Conservation (phyloP, 2,797 vertebrate species). For the Centropyge bicolor region DNA sequence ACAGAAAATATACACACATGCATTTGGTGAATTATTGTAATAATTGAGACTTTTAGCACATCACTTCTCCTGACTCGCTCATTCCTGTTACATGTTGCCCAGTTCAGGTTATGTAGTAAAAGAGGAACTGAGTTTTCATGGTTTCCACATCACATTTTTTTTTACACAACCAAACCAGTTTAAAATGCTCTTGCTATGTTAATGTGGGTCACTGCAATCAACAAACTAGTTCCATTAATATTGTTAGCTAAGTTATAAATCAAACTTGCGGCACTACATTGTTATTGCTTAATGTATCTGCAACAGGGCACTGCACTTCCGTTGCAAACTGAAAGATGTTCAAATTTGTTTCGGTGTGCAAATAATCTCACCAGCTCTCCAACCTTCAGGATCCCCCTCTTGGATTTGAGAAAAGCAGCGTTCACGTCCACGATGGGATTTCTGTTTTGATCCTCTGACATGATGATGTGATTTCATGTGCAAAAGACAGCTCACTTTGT, state of each 20-base stretch:
- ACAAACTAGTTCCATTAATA: not conserved
- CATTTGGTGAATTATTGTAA: not conserved
- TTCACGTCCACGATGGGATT: constrained; percentile 62
- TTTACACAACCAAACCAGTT: not conserved
- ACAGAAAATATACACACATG: not conserved
- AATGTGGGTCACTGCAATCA: not conserved
- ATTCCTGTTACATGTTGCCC: not conserved
- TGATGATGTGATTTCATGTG: constrained; percentile 12
- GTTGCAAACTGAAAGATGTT: not conserved
- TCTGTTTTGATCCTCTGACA: constrained; percentile 29
- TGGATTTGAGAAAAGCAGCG: constrained; percentile 74
- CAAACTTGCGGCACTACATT: not conserved
- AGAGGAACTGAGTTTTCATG: constrained; percentile 41
- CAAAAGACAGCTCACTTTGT: not conserved
- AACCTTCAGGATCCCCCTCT: constrained; percentile 77
- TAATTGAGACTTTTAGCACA: not conserved
- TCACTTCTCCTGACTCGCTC: not conserved
- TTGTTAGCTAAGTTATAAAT: not conserved
- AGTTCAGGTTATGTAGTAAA: constrained; percentile 10
- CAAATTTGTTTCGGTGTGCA: not conserved
- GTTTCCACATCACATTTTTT: constrained; percentile 16
- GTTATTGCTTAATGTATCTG: not conserved
- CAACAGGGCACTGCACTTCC: not conserved
- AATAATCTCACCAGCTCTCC: constrained; percentile 78
- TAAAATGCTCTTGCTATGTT: not conserved